phyloP scores from a whole-genome alignment of 2,888 invertebrate species.

The Euzophera pinguis region DNA sequence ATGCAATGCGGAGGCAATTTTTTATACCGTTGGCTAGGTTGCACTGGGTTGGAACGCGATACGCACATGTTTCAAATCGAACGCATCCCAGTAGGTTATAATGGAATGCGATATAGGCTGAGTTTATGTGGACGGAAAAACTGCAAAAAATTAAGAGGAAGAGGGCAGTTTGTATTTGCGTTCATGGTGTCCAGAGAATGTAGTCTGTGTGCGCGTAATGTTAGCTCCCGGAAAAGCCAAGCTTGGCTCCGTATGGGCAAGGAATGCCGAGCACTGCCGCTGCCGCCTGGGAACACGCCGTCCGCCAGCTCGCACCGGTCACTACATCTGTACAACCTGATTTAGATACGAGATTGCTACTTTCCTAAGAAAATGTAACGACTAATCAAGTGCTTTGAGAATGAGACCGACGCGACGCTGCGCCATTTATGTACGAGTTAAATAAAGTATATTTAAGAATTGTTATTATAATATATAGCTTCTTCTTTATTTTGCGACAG shows the following conservation, averaged over 20 bases:
- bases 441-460: too few species aligned
- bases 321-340: constrained; percentile 48
- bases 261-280: constrained; percentile 53
- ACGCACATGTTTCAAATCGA: not conserved
- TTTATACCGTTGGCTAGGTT: constrained; percentile 9
- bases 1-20: constrained; percentile 10
- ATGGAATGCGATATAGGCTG: constrained; percentile 13
- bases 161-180: constrained; percentile 57
- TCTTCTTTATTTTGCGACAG: too few species aligned
- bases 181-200: constrained; percentile 60
- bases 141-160: constrained; percentile 46
- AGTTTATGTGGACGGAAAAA: constrained; percentile 28
- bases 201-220: constrained; percentile 47
- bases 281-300: constrained; percentile 61
- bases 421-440: too few species aligned
- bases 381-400: not conserved
- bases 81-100: not conserved
- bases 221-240: constrained; percentile 67
- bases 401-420: too few species aligned
- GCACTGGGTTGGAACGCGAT: not conserved
- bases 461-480: too few species aligned
- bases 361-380: constrained; percentile 33
- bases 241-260: constrained; percentile 64
- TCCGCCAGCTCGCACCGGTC: constrained; percentile 29
- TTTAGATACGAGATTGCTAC: constrained; percentile 45